These are phyloP conservation scores for Loripinus fragilis DNA, from an alignment of 2,888 invertebrate genomes.

Conservation along the genomic window DNA sequence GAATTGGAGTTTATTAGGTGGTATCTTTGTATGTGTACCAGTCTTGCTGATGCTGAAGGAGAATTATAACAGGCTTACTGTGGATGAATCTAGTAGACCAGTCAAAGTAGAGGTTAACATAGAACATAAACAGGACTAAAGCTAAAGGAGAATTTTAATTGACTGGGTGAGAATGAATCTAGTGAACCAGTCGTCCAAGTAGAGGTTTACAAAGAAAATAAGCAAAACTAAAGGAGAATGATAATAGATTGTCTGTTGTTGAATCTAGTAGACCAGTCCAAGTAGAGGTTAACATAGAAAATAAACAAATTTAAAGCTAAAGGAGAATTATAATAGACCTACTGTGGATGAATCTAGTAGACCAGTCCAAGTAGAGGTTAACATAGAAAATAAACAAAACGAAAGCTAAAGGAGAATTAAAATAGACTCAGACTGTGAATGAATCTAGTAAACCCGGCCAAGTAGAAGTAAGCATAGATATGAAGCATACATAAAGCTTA, in stretches of 20 bases:
- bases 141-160: constrained; percentile 72
- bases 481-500: no score
- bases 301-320: constrained; percentile 25
- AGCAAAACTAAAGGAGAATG: constrained; percentile 62
- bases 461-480: no score
- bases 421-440: no score
- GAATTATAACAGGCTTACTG: constrained; percentile 68
- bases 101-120: not conserved
- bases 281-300: not conserved
- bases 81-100: constrained; percentile 8
- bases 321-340: constrained; percentile 68
- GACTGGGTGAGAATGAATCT: constrained; percentile 46
- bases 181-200: not conserved
- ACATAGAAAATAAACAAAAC: not conserved
- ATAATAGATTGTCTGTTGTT: constrained; percentile 64
- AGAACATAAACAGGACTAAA: not conserved
- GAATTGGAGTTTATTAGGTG: constrained; percentile 69
- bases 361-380: not conserved
- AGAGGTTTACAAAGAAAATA: not conserved
- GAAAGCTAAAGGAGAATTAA: no score
- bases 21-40: constrained; percentile 69
- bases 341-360: constrained; percentile 12
- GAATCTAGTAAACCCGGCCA: no score
- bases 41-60: constrained; percentile 59
- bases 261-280: not conserved